A percentile compares a stretch with the other conserved stretches of the same genome.
These are phyloP conservation scores for Cercopithecus hamlyni DNA, from an alignment of 2,797 vertebrate species.

Conservation along the genomic window DNA sequence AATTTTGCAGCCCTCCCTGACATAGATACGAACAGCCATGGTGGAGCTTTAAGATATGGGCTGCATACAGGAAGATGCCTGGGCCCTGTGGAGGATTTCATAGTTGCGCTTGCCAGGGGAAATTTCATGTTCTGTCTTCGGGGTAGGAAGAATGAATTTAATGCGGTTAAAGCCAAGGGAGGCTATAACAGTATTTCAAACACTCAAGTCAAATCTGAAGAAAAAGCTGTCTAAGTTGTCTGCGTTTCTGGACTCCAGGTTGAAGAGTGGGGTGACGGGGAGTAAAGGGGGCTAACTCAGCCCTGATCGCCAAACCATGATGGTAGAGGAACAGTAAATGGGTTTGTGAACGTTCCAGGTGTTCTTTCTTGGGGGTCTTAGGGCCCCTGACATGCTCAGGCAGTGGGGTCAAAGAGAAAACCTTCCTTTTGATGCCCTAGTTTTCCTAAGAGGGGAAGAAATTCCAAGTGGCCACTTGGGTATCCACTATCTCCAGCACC, in stretches of 20 bases:
- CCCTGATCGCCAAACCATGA: not conserved
- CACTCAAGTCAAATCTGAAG: not conserved
- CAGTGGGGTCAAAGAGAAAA: not conserved
- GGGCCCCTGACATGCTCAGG: not conserved
- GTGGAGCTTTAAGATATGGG: not conserved
- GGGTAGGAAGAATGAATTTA: not conserved
- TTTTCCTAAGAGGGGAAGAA: not conserved
- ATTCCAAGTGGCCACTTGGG: not conserved
- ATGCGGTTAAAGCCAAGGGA: not conserved
- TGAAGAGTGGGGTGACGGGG: fast-evolving
- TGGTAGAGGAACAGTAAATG: fast-evolving
- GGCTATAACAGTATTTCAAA: not conserved
- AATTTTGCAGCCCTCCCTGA: too few species aligned
- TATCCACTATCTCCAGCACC: not conserved
- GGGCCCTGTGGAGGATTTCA: not conserved
- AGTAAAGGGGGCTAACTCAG: not conserved
- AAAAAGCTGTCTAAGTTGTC: not conserved
- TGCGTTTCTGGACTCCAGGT: not conserved
- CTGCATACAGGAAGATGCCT: fast-evolving
- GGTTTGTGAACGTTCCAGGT: not conserved
- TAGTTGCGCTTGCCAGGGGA: not conserved
- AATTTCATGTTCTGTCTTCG: constrained; percentile 5
- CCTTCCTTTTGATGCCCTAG: not conserved
- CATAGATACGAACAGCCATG: fast-evolving
- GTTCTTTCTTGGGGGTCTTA: not conserved